Percentiles rank a stretch among this genome's conserved stretches.
Conservation (phyloP, 2,888 invertebrate species). For the Liodrosophila aerea region DNA sequence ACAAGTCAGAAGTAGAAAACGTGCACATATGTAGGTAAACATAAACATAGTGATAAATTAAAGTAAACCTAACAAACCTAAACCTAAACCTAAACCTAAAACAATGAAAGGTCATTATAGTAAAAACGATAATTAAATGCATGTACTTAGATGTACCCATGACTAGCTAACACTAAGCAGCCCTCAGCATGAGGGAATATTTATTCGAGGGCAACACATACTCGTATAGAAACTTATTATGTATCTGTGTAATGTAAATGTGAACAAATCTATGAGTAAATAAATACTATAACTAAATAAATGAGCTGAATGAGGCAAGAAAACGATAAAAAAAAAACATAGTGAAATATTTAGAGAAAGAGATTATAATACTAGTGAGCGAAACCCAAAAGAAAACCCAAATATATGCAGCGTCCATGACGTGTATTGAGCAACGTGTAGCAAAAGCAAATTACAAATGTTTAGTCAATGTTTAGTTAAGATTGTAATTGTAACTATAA, state of each 20-base stretch:
- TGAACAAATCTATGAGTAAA: slow-evolving; percentile 39
- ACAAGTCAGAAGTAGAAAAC: slow-evolving; percentile 49
- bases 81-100: too few relatives aligned
- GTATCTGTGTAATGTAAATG: slow-evolving; percentile 70
- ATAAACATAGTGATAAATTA: slow-evolving; percentile 52
- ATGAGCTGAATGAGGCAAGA: slow-evolving; percentile 28
- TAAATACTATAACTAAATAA: background rate
- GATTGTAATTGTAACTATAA: slow-evolving; percentile 54
- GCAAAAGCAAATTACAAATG: slow-evolving; percentile 68
- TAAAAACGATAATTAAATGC: slow-evolving; percentile 8
- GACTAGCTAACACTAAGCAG: slow-evolving; percentile 43
- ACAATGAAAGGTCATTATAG: slow-evolving; percentile 1
- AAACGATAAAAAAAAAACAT: slow-evolving; percentile 27
- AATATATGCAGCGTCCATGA: slow-evolving; percentile 37
- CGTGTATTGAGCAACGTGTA: slow-evolving; percentile 61
- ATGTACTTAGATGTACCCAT: slow-evolving; percentile 43
- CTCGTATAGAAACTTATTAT: slow-evolving; percentile 49
- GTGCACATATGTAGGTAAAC: slow-evolving; percentile 53
- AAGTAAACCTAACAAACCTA: slow-evolving; percentile 46
- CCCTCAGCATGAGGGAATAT: slow-evolving; percentile 29
- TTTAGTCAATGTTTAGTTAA: slow-evolving; percentile 74
- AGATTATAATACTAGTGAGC: slow-evolving; percentile 1
- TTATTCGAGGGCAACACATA: slow-evolving; percentile 27
- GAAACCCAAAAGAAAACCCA: slow-evolving; percentile 4
- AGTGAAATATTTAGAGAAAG: slow-evolving; percentile 68